Evolutionary conservation across 2,888 invertebrate species (phyloP), one percentile per base, ranked within the genome.

Genomic region (Epinotia bilunana): DNA sequence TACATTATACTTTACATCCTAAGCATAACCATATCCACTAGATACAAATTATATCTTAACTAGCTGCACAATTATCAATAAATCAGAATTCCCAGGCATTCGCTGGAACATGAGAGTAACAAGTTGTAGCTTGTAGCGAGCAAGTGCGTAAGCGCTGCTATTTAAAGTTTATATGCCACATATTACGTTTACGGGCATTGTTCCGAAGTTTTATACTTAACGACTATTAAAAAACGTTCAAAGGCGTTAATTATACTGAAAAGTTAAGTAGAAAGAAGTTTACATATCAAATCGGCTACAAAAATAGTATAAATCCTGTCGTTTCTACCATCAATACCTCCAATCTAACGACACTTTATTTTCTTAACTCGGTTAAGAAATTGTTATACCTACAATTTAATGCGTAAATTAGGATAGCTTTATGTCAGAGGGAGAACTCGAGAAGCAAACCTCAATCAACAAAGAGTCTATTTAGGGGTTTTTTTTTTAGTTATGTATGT

Each of bases 111-210:
- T 43, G 63, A 46, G 46, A 23, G 55, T 20, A 55, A 55, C 68
- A 58, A 58, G 69, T 60, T 60, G 58, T 46, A 60, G 58, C 16
- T 68, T 68, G 57, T 57, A 43, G 23, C 3, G 46, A n/a, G 39
- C 65, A 49, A 60, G 43, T 58, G 60, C 67, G 67, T 73, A 23
- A 73, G 67, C 67, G 20, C 28, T 57, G 49, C 64, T 67, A 33
- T 60, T 73, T 61, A 39, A 73, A 49, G 18, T 53, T 65, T 65
- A 60, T 65, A 53, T 3, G 58, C 72, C 65, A 60, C 65, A 73
- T 49, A 65, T 73, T 49, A 72, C 57, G 46, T 60, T 73, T 67
- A 73, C 67, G 67, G 60, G 49, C 33, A 55, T 65, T 64, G 39
- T 72, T 64, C 20, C 55, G n/a, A 67, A 9, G 11, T 61, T 73